These are phyloP conservation scores for Carapus acus DNA, from an alignment of 2,797 vertebrate species.

Conservation along the genomic window DNA sequence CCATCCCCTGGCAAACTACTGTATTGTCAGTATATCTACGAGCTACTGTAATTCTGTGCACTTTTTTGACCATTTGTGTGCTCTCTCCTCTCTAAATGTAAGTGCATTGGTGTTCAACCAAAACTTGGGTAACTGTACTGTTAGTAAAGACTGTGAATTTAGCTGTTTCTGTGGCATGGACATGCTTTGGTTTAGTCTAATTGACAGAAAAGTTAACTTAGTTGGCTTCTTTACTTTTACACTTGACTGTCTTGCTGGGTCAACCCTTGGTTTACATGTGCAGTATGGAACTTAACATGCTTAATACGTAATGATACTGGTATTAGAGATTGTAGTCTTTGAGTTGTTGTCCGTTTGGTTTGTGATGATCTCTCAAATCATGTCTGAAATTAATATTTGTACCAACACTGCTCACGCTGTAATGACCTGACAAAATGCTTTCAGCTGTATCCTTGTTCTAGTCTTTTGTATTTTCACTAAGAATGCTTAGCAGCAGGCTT, in stretches of 20 bases:
- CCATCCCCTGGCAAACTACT: conserved; percentile 83
- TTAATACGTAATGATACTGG: conserved; percentile 82
- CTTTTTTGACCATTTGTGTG: conserved; percentile 93
- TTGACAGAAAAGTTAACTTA: conserved; percentile 70
- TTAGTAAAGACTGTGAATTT: conserved; percentile 89
- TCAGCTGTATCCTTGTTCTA: conserved; percentile 87
- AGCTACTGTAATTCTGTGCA: conserved; percentile 82
- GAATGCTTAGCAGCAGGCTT: conserved; percentile 97
- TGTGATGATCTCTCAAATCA: conserved; percentile 89
- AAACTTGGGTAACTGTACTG: conserved; percentile 88
- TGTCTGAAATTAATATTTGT: conserved; percentile 86
- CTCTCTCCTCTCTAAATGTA: conserved; percentile 83
- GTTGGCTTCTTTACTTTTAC: conserved; percentile 75
- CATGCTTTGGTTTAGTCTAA: conserved; percentile 90
- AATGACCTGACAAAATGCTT: conserved; percentile 70
- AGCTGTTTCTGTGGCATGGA: conserved; percentile 97
- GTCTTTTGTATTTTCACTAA: conserved; percentile 98
- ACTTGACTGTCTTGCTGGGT: conserved; percentile 79
- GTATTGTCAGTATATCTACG: conserved; percentile 81
- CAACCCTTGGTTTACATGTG: conserved; percentile 84
- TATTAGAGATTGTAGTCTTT: conserved; percentile 92
- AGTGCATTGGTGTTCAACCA: conserved; percentile 92
- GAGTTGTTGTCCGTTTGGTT: conserved; percentile 88
- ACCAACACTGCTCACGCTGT: conserved; percentile 79
- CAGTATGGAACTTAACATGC: conserved; percentile 85